Evolutionary conservation across 2,888 invertebrate species (phyloP).

Genomic region (Lysandra bellargus): DNA sequence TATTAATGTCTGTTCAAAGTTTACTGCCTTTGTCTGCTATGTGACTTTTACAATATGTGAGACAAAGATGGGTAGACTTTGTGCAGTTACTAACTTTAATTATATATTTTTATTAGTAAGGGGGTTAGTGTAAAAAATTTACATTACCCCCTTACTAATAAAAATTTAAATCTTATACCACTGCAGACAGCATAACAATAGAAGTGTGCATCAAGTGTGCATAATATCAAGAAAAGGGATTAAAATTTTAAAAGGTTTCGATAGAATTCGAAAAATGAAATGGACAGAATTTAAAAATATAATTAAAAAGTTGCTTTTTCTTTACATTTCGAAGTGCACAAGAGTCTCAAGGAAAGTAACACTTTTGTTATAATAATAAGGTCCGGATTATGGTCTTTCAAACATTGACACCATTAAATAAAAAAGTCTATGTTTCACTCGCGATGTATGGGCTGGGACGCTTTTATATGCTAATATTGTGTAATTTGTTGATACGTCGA

Average conservation of each 20-base stretch:
- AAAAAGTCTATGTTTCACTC: constrained; percentile 65
- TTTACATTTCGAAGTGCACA: constrained; percentile 1
- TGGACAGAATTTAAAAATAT: constrained; percentile 11
- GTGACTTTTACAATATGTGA: too few species aligned
- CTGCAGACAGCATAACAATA: not conserved
- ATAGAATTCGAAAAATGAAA: not conserved
- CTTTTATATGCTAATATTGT: constrained; percentile 75
- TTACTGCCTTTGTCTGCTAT: too few species aligned
- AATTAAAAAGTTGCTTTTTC: constrained; percentile 19
- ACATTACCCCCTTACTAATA: too few species aligned
- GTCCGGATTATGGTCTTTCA: constrained; percentile 52
- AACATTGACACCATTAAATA: constrained; percentile 66
- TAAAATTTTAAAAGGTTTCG: not conserved
- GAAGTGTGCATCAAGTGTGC: not conserved
- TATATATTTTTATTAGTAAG: too few species aligned
- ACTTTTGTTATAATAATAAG: constrained; percentile 46
- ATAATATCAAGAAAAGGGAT: not conserved
- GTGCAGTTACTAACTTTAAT: too few species aligned
- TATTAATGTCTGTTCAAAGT: too few species aligned
- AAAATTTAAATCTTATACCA: not conserved
- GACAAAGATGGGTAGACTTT: too few species aligned
- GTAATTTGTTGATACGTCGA: constrained; percentile 78
- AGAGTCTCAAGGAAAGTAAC: constrained; percentile 26
- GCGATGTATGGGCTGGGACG: constrained; percentile 52
- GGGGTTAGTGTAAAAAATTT: too few species aligned